phyloP scores from a whole-genome alignment of 1,140 invertebrate species.

The Drosophila ercepeae region DNA sequence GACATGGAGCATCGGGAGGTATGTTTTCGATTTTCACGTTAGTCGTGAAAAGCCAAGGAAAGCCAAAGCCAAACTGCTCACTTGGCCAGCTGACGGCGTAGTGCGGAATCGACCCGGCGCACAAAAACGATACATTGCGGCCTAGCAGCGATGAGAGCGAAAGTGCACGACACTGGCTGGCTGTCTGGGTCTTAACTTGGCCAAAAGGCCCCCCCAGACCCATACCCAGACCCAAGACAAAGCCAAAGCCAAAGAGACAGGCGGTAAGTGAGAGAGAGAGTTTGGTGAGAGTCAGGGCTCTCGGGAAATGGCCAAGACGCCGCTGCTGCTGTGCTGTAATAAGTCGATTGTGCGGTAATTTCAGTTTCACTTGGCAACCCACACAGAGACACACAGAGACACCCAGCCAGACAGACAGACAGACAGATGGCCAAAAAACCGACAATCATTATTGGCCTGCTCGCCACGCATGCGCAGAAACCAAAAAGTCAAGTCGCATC shows the following conservation, averaged over 20 bases:
- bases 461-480: constrained; percentile 69
- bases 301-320: constrained; percentile 58
- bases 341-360: constrained; percentile 84
- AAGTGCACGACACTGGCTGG: constrained; percentile 76
- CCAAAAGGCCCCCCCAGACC: constrained; percentile 5
- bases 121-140: constrained; percentile 8
- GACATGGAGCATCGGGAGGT: constrained; percentile 40
- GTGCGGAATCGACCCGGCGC: constrained; percentile 44
- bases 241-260: not conserved
- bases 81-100: constrained; percentile 63
- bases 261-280: constrained; percentile 21
- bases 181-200: constrained; percentile 15
- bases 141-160: constrained; percentile 67
- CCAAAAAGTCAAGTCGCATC: constrained; percentile 63
- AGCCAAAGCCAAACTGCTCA: constrained; percentile 58
- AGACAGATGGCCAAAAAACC: constrained; percentile 24
- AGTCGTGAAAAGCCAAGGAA: constrained; percentile 45
- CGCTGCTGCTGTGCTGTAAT: constrained; percentile 69
- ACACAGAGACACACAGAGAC: constrained; percentile 39
- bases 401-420: constrained; percentile 13
- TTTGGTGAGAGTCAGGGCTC: constrained; percentile 24
- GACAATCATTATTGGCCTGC: constrained; percentile 72
- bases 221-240: not conserved
- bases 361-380: constrained; percentile 77
- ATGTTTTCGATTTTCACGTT: constrained; percentile 74